Conservation (phyloP, 2,113 vertebrate genomes). For the Trematocara nigrifrons region DNA sequence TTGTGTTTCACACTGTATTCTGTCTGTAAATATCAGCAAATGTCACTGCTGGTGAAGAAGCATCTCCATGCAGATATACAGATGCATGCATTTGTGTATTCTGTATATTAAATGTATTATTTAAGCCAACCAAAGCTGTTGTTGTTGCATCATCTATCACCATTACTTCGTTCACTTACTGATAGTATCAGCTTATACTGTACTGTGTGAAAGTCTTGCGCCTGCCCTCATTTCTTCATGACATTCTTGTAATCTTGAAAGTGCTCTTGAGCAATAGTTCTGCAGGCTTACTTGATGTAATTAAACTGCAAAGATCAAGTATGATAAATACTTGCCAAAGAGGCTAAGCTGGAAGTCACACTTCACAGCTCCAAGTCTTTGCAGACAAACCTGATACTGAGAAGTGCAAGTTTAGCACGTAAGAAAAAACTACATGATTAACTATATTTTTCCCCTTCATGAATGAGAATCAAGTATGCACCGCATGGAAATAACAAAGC, state of each 20-base stretch:
- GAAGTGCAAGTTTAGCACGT: background rate
- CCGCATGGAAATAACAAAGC: background rate
- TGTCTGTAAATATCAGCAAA: background rate
- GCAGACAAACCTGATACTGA: background rate
- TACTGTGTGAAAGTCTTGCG: background rate
- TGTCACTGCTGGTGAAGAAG: background rate
- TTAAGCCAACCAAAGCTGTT: background rate
- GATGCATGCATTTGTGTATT: rapidly evolving
- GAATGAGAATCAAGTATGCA: background rate
- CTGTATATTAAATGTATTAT: background rate
- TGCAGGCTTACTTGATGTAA: background rate
- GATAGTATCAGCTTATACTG: background rate
- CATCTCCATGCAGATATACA: background rate
- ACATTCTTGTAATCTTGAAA: background rate
- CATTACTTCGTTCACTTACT: background rate
- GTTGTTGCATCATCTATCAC: background rate
- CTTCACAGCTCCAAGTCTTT: background rate
- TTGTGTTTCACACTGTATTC: background rate
- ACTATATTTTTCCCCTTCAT: background rate
- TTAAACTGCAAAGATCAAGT: background rate
- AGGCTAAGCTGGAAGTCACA: background rate
- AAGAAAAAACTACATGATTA: background rate
- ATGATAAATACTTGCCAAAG: background rate
- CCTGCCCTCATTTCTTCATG: rapidly evolving
- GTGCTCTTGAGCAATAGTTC: background rate